Evolutionary conservation across 64 coral and sea anemone genomes (phyloP), one percentile per base, ranked within the genome.

Genomic region (Platygyra sinensis): DNA sequence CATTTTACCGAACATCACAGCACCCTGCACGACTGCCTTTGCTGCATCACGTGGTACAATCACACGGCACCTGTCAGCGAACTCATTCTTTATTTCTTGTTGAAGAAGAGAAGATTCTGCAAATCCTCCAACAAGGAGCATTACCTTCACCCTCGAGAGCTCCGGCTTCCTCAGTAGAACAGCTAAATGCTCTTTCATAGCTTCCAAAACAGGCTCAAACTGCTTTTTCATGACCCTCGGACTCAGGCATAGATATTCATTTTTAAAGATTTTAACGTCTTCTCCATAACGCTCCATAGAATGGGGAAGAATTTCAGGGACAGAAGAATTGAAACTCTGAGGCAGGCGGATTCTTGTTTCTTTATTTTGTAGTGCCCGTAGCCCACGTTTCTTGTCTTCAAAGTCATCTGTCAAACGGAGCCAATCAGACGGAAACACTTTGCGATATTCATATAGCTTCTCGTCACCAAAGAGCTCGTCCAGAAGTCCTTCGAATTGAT

Each of bases 271-370:
- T 79, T 57, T 54, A 27, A 79, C 51, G 29, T 55, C 76, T 12
- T 46, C 24, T 24, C 10, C 38, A 15, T 55, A 79, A 8, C 46
- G 46, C 46, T 52, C 12, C 20, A 55, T 4, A 55, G 46, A n/a
- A n/a, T 50, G 24, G 13, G 24, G 24, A 8, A 20, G 22, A 55
- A 79, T 55, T 52, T 79, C 49, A 16, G 49, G 49, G 25, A 79
- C 27, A 0, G 24, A 55, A 25, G 76, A 79, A 69, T 46, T 30
- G 10, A 91, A 91, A 30, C 89, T 91, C 54, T 16, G 67, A 20
- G 89, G 89, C 67, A 91, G 89, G 19, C 89, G 62, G 52, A 91
- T 84, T 22, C 89, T 51, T 33, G 89, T 91, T 14, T 60, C 65
- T 17, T 78, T 71, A 2, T 78, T 79, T n/a, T 91, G 24, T 5